These are phyloP conservation scores for Calephelis virginiensis DNA, from an alignment of 1,140 invertebrate genomes.

Conservation along the genomic window DNA sequence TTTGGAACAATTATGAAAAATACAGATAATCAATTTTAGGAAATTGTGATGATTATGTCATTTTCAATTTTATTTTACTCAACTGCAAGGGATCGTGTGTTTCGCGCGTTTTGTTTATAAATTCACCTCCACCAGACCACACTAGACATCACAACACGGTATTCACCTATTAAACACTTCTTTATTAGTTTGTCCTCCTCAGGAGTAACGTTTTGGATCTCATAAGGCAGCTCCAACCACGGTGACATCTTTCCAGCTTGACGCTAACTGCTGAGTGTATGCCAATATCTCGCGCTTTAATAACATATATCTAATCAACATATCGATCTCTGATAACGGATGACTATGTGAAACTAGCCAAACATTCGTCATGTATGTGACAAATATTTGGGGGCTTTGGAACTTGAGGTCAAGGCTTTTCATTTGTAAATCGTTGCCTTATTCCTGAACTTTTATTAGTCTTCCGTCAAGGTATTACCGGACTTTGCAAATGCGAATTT, in stretches of 20 bases:
- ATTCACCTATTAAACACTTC: constrained; percentile 60
- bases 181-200: constrained; percentile 63
- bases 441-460: too few species aligned
- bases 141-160: constrained; percentile 33
- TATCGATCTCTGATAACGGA: constrained; percentile 1
- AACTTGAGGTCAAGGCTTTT: background rate
- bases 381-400: background rate
- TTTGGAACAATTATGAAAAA: too few species aligned
- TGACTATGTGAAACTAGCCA: background rate
- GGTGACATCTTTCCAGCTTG: constrained; percentile 39
- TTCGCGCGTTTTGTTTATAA: background rate
- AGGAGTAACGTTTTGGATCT: constrained; percentile 47
- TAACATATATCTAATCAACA: constrained; percentile 14
- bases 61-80: background rate
- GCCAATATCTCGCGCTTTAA: constrained; percentile 2
- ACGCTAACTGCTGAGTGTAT: background rate
- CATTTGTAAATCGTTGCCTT: too few species aligned
- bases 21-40: too few species aligned
- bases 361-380: background rate
- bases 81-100: background rate
- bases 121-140: constrained; percentile 21
- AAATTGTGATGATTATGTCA: too few species aligned
- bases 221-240: constrained; percentile 51
- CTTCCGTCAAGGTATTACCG: too few species aligned
- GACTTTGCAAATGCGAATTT: too few species aligned